Conservation (phyloP, 2,113 vertebrate species). For the Cygnus buccinator region DNA sequence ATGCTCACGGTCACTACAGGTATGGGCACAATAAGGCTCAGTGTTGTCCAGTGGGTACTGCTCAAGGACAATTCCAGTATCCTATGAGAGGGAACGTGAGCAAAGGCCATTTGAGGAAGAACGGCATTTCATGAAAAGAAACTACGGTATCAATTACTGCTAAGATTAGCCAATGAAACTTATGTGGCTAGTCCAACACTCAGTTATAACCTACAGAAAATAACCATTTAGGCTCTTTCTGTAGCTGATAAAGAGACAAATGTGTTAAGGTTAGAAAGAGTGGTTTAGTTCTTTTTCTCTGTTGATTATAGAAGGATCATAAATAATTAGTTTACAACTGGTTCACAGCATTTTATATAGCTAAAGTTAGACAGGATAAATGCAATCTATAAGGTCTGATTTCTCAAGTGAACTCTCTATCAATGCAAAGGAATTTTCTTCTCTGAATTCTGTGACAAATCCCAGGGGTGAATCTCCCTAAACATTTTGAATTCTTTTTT, state of each 20-base stretch:
- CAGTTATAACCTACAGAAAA: neutral
- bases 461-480: neutral
- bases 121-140: neutral
- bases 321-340: neutral
- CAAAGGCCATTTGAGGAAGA: neutral
- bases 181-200: fast-evolving
- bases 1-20: neutral
- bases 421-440: neutral
- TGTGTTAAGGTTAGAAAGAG: neutral
- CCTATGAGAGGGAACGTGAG: neutral
- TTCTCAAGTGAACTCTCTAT: neutral
- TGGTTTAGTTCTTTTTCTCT: neutral
- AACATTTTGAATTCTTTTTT: neutral
- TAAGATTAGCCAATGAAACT: neutral
- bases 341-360: neutral
- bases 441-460: neutral
- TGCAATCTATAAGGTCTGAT: neutral
- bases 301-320: neutral
- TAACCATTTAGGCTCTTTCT: neutral
- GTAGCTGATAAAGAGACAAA: neutral
- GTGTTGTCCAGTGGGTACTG: neutral
- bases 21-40: neutral
- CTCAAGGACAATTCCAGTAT: neutral
- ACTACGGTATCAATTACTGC: neutral
- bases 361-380: neutral